Conservation (phyloP, 2,797 vertebrate species). For the Hephaestus fuliginosus region DNA sequence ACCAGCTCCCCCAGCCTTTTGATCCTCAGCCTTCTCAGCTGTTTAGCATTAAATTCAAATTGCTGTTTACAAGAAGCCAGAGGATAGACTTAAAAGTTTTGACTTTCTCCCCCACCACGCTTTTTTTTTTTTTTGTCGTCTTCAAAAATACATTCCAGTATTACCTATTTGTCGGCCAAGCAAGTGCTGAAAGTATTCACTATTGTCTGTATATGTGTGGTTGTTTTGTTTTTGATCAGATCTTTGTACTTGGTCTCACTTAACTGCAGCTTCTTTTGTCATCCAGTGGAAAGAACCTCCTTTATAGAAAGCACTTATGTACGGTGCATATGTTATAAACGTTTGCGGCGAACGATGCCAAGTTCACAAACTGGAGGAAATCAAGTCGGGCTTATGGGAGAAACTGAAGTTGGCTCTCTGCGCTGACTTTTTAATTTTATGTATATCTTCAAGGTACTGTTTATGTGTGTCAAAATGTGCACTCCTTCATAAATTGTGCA, state of each 20-base stretch:
- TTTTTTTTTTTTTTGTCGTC: conserved; percentile 25
- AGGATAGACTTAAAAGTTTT: conserved; percentile 73
- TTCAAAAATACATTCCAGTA: conserved; percentile 74
- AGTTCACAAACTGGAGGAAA: conserved; percentile 67
- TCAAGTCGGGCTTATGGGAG: conserved; percentile 61
- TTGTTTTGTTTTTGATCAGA: conserved; percentile 66
- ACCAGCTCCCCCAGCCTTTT: conserved; percentile 60
- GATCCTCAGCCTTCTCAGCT: conserved; percentile 80
- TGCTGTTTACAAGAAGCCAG: conserved; percentile 86
- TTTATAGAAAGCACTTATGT: conserved; percentile 54
- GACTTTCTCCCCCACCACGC: conserved; percentile 55
- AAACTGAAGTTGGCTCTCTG: conserved; percentile 66
- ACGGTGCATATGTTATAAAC: conserved; percentile 75
- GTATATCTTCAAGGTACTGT: conserved; percentile 81
- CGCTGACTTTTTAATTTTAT: conserved; percentile 67
- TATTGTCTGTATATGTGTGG: conserved; percentile 69
- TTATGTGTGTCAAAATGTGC: conserved; percentile 76
- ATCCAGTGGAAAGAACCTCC: conserved; percentile 71
- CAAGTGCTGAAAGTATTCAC: conserved; percentile 69
- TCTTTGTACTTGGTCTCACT: conserved; percentile 64
- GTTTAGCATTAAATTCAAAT: conserved; percentile 85
- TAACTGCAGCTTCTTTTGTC: conserved; percentile 65
- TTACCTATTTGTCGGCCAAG: conserved; percentile 76
- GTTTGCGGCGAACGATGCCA: conserved; percentile 67
- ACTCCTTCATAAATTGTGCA: conserved; percentile 57